Conservation (phyloP, 30 jellyfish, hydroid and myxozoan genomes). For the Chrysaora quinquecirrha region DNA sequence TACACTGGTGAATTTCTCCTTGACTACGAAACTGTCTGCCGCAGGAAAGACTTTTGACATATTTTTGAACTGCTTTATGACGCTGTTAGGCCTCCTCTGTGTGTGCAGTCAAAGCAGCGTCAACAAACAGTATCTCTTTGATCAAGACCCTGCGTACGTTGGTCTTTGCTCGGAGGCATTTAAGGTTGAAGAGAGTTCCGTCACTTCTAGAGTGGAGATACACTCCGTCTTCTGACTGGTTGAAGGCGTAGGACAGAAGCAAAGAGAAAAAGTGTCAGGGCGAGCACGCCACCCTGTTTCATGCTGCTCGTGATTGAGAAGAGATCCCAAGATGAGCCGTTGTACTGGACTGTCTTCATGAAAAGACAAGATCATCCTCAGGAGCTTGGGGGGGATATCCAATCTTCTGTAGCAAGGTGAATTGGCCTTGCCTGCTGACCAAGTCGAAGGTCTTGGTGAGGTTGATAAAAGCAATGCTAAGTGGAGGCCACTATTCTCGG, state of each 20-base stretch:
- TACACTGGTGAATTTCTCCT: background rate
- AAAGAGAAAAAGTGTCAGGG: slow-evolving; percentile 12
- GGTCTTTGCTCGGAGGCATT: slow-evolving; percentile 13
- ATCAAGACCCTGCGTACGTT: slow-evolving; percentile 7
- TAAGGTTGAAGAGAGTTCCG: slow-evolving; percentile 21
- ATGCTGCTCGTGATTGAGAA: slow-evolving; percentile 14
- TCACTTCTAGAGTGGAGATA: slow-evolving; percentile 16
- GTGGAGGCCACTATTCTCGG: background rate
- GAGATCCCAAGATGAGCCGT: slow-evolving; percentile 24
- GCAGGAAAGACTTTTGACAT: background rate
- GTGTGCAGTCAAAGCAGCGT: slow-evolving; percentile 12
- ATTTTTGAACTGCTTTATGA: background rate
- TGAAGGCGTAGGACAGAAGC: slow-evolving; percentile 19
- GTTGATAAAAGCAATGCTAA: background rate
- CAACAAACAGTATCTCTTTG: slow-evolving; percentile 17
- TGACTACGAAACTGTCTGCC: background rate
- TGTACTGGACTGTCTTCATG: slow-evolving; percentile 8
- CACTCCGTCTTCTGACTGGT: slow-evolving; percentile 16
- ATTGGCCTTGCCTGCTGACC: slow-evolving; percentile 3
- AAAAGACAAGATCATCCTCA: slow-evolving; percentile 14
- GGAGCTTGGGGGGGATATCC: slow-evolving; percentile 12
- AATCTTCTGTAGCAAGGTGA: background rate
- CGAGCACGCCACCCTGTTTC: slow-evolving; percentile 15
- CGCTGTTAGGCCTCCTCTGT: background rate
- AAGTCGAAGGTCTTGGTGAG: slow-evolving; percentile 12